Conservation (phyloP, 2,113 vertebrate species). For the Oxyruncus cristatus region DNA sequence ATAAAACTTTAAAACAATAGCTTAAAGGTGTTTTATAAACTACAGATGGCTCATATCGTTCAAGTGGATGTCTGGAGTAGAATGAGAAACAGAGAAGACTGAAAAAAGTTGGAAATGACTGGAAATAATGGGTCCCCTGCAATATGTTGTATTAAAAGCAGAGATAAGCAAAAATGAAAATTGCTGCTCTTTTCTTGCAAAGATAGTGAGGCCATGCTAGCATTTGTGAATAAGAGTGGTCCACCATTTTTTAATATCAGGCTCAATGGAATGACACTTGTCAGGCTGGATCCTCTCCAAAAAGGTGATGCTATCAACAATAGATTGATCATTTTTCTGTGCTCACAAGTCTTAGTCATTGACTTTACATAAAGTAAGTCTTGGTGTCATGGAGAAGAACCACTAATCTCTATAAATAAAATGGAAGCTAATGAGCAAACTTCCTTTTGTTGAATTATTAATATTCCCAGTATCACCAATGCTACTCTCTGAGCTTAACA, state of each 20-base stretch:
- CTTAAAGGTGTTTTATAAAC: conserved; percentile 79
- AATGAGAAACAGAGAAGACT: conserved; percentile 60
- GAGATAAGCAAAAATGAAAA: conserved; percentile 47
- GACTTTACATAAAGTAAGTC: neutral
- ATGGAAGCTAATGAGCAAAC: neutral
- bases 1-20: conserved; percentile 79
- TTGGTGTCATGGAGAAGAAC: neutral
- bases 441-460: neutral
- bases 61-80: conserved; percentile 63
- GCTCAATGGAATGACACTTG: neutral
- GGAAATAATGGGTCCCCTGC: conserved; percentile 55
- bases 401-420: neutral
- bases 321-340: neutral
- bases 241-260: neutral
- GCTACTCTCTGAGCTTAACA: neutral
- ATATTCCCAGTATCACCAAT: neutral
- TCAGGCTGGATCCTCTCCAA: neutral
- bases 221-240: neutral
- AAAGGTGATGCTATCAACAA: neutral
- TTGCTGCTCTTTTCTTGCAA: neutral
- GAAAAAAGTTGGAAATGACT: conserved; percentile 15
- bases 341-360: neutral
- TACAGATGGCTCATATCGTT: conserved; percentile 70
- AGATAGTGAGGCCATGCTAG: neutral
- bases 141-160: conserved; percentile 66